These are phyloP conservation scores for Lasioglossum leucozonium DNA, from an alignment of 2,888 invertebrate species.

Conservation along the genomic window DNA sequence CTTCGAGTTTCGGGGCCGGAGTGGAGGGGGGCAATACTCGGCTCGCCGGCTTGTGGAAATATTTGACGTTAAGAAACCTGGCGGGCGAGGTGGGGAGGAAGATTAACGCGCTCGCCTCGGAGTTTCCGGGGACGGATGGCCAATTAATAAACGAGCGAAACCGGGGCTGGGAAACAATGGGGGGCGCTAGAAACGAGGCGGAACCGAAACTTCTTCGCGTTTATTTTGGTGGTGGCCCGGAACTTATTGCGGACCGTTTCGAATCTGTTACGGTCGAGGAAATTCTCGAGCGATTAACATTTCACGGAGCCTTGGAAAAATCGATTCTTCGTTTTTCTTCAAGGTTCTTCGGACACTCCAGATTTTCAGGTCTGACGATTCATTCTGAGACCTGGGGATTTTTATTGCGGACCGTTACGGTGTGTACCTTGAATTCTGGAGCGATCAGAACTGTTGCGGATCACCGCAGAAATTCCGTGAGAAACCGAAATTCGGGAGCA, in stretches of 20 bases:
- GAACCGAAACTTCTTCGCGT: not conserved
- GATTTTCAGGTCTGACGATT: too few relatives aligned
- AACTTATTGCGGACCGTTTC: not conserved
- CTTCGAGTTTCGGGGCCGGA: not conserved
- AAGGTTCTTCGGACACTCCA: too few relatives aligned
- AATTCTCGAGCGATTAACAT: too few relatives aligned
- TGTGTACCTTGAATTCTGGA: not conserved
- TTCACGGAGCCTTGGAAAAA: too few relatives aligned
- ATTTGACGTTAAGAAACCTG: constrained; percentile 11
- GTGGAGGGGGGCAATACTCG: not conserved
- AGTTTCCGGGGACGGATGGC: not conserved
- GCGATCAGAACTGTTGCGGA: constrained; percentile 14
- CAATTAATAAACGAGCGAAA: constrained; percentile 8
- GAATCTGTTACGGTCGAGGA: not conserved
- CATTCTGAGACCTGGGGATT: too few relatives aligned
- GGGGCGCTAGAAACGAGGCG: not conserved
- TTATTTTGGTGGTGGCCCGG: not conserved
- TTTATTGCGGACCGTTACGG: not conserved
- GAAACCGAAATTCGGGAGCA: constrained; percentile 27
- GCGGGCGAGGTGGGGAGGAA: not conserved
- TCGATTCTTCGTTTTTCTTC: too few relatives aligned
- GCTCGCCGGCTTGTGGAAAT: not conserved
- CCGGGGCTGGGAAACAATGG: not conserved
- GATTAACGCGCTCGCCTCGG: not conserved
- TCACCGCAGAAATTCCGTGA: not conserved